These are phyloP conservation scores for Endotricha flammealis DNA, from an alignment of 2,888 invertebrate species.

Conservation along the genomic window DNA sequence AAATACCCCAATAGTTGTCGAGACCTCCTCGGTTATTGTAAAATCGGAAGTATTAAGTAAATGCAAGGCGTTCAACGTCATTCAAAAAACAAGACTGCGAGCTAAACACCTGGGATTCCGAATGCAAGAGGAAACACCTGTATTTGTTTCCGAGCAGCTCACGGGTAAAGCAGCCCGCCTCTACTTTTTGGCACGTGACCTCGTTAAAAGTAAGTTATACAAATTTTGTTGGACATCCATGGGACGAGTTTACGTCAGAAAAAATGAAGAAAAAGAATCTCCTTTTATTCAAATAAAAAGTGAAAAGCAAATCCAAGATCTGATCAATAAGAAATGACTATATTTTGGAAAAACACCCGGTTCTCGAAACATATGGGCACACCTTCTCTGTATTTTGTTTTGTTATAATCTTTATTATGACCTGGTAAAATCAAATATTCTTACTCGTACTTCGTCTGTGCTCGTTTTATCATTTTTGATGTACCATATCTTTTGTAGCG, in stretches of 20 bases:
- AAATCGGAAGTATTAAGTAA: background rate
- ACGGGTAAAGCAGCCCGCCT: background rate
- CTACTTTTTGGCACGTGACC: background rate
- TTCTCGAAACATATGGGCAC: too few species aligned
- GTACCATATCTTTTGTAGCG: too few species aligned
- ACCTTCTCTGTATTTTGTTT: too few species aligned
- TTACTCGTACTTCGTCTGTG: too few species aligned
- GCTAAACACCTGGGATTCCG: slow-evolving; percentile 1
- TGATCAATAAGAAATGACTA: too few species aligned
- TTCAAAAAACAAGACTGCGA: background rate
- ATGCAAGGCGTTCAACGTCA: too few species aligned
- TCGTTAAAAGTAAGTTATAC: background rate
- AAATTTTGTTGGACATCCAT: background rate
- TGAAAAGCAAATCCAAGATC: background rate
- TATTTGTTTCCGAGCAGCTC: slow-evolving; percentile 1
- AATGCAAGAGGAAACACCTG: background rate
- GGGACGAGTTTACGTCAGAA: slow-evolving; percentile 1
- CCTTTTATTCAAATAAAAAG: background rate
- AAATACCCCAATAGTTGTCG: background rate
- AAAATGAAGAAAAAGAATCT: background rate
- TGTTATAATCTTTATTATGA: too few species aligned
- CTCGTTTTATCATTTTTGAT: too few species aligned
- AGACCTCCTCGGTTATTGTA: background rate
- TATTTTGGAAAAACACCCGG: too few species aligned
- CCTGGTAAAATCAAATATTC: too few species aligned